These are phyloP conservation scores for Liposcelis brunnea DNA, from an alignment of 2,888 invertebrate species.

Conservation along the genomic window DNA sequence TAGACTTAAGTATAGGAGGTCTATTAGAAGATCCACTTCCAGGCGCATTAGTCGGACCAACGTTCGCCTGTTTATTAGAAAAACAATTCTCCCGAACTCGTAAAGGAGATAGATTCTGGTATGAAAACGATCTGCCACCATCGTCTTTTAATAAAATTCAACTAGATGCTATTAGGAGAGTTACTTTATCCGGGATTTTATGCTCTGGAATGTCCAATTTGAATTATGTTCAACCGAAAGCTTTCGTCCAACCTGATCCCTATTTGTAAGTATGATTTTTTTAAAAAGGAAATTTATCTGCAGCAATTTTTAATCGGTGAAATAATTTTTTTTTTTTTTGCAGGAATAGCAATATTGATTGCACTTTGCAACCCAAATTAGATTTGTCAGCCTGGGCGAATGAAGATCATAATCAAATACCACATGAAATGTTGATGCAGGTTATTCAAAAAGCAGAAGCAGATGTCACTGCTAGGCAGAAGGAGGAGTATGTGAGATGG, in stretches of 20 bases:
- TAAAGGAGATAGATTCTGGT: conserved; percentile 86
- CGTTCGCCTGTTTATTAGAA: conserved; percentile 71
- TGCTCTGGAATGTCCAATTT: conserved; percentile 58
- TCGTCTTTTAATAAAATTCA: conserved; percentile 61
- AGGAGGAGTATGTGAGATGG: conserved; percentile 69
- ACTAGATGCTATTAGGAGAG: conserved; percentile 61
- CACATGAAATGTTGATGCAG: conserved; percentile 50
- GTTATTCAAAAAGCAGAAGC: conserved; percentile 65
- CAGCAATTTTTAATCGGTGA: not conserved
- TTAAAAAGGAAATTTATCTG: too few species aligned
- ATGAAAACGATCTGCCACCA: conserved; percentile 83
- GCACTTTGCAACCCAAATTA: conserved; percentile 50
- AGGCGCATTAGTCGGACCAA: conserved; percentile 73
- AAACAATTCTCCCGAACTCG: conserved; percentile 67
- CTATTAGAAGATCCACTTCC: conserved; percentile 60
- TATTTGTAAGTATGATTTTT: conserved; percentile 46
- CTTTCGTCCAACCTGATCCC: conserved; percentile 69
- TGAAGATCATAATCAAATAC: conserved; percentile 39
- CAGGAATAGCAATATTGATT: conserved; percentile 55
- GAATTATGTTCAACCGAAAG: conserved; percentile 61
- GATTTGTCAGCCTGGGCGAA: conserved; percentile 50
- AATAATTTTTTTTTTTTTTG: conserved; percentile 10
- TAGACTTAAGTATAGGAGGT: conserved; percentile 73
- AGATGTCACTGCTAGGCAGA: conserved; percentile 54
- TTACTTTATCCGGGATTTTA: conserved; percentile 58